A percentile compares a stretch with the other conserved stretches of the same genome.
Conservation (phyloP, 1,140 invertebrate species). For the Ostrea denselamellosa region DNA sequence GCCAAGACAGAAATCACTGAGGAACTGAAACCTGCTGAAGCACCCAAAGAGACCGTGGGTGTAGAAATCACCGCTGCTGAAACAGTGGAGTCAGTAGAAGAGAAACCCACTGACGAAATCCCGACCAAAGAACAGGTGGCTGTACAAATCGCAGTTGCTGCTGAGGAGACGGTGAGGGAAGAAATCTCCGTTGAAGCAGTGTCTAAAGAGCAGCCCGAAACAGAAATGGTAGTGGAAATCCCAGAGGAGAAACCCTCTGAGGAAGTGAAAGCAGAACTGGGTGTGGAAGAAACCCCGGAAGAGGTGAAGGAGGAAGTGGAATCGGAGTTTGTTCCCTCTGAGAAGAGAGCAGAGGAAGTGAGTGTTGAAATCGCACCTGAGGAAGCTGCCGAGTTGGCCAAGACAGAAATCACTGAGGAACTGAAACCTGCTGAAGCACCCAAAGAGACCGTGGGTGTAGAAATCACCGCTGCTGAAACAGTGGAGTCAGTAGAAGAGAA, state of each 20-base stretch:
- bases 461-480: not conserved
- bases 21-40: not conserved
- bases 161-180: not conserved
- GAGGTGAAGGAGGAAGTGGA: not conserved
- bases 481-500: not conserved
- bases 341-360: slow-evolving; percentile 33
- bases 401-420: slow-evolving; percentile 37
- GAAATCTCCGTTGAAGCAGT: not conserved
- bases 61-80: not conserved
- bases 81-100: not conserved
- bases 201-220: not conserved
- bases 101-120: not conserved
- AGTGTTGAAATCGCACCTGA: slow-evolving; percentile 42
- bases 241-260: not conserved
- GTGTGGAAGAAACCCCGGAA: not conserved
- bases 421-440: not conserved
- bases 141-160: not conserved
- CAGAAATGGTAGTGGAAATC: not conserved
- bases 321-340: not conserved
- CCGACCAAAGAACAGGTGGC: not conserved
- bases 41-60: not conserved
- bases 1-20: not conserved
- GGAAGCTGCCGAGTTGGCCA: slow-evolving; percentile 44
- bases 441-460: not conserved
- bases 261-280: not conserved